These are phyloP conservation scores for Acanthornis magna DNA, from an alignment of 2,797 vertebrate genomes.

Conservation along the genomic window DNA sequence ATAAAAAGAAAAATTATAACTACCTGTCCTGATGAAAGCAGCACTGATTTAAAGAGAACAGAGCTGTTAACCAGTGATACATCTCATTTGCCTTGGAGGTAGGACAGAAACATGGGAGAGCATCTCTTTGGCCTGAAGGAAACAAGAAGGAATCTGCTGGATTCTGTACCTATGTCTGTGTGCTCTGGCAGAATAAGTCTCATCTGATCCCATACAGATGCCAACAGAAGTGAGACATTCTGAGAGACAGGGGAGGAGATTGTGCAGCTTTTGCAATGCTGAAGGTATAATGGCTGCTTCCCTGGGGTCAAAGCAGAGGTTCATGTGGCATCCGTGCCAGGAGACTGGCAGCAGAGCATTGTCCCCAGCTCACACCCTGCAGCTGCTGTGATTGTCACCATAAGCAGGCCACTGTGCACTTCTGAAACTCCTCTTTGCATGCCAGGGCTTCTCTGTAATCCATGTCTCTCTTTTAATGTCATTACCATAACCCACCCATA, in stretches of 20 bases:
- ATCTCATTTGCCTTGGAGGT: background rate
- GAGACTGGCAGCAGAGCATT: background rate
- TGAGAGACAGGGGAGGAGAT: background rate
- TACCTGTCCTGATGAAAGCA: background rate
- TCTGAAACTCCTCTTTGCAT: background rate
- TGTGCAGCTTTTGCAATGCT: background rate
- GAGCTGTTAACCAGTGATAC: background rate
- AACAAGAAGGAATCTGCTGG: background rate
- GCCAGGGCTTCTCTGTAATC: background rate
- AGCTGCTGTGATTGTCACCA: background rate
- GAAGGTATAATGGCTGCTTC: background rate
- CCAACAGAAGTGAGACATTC: background rate
- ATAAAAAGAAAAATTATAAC: background rate
- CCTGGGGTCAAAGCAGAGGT: background rate
- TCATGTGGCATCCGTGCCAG: fast-evolving
- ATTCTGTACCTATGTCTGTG: background rate
- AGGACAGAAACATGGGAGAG: background rate
- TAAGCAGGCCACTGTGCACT: background rate
- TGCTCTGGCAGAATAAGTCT: background rate
- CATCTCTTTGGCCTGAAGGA: background rate
- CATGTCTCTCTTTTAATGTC: background rate
- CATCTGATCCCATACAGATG: background rate
- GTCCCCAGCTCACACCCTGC: background rate
- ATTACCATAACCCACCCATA: background rate
- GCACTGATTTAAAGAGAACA: background rate